A percentile compares a stretch with the other conserved stretches of the same genome.
Conservation (phyloP, 2,797 vertebrate species). For the Hapalemur alaotrensis region DNA sequence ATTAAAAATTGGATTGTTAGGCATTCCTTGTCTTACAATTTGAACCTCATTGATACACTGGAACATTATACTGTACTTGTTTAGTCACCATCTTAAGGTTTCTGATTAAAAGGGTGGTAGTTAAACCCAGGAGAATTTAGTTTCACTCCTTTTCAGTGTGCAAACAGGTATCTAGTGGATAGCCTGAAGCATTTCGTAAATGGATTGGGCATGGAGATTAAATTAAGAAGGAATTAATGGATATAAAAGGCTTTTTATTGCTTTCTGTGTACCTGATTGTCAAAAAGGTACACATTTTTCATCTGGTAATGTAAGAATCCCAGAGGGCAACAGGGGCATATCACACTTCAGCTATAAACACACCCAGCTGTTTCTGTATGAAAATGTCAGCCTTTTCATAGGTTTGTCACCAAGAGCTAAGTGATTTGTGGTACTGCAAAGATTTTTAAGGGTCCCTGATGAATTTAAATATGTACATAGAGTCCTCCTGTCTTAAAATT, state of each 20-base stretch:
- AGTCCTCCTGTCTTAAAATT: constrained; percentile 53
- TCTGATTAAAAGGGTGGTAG: constrained; percentile 70
- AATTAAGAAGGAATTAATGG: constrained; percentile 75
- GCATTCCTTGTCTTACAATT: constrained; percentile 52
- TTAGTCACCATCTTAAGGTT: constrained; percentile 45
- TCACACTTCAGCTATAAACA: constrained; percentile 74
- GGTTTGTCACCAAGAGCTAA: constrained; percentile 70
- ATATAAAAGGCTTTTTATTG: constrained; percentile 75
- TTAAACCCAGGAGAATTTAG: constrained; percentile 62
- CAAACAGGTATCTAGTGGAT: constrained; percentile 62
- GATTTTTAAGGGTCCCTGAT: constrained; percentile 75
- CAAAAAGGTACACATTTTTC: constrained; percentile 80
- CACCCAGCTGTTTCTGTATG: constrained; percentile 78
- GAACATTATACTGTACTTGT: constrained; percentile 57
- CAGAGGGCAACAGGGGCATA: constrained; percentile 69
- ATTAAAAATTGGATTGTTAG: constrained; percentile 45
- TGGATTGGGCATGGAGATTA: constrained; percentile 75
- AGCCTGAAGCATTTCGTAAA: constrained; percentile 63
- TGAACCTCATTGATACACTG: constrained; percentile 51
- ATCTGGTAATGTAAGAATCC: constrained; percentile 77
- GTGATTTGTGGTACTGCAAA: constrained; percentile 68
- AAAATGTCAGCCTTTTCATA: constrained; percentile 78
- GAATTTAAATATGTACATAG: constrained; percentile 61
- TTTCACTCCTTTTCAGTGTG: constrained; percentile 69
- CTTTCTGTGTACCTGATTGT: constrained; percentile 78